Evolutionary conservation across 1,140 invertebrate species (phyloP).

Genomic region (Ladona fulva): DNA sequence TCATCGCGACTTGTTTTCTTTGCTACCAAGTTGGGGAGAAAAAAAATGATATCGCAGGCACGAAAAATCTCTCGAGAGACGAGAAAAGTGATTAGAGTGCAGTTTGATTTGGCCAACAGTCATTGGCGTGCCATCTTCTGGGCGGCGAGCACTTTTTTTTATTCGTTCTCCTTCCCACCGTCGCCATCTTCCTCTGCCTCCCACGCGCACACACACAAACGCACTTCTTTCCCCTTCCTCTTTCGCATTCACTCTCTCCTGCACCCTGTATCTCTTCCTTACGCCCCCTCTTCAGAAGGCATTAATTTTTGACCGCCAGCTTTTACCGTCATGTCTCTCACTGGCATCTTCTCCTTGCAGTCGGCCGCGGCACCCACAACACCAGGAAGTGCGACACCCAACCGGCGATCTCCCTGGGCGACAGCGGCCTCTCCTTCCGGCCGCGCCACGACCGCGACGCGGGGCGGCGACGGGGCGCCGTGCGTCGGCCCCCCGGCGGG

Average conservation of each 20-base stretch:
- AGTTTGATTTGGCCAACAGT: neutral
- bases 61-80: neutral
- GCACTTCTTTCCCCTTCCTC: neutral
- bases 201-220: neutral
- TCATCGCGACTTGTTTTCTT: neutral
- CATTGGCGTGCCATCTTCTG: neutral
- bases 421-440: conserved; percentile 40
- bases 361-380: neutral
- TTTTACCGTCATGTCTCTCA: neutral
- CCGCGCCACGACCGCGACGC: conserved; percentile 38
- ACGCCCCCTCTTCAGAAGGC: neutral
- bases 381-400: neutral
- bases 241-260: neutral
- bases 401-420: conserved; percentile 34
- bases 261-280: neutral
- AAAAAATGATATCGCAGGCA: neutral
- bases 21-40: neutral
- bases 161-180: neutral
- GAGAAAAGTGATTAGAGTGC: conserved; percentile 4
- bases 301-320: too few relatives aligned
- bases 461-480: conserved; percentile 35
- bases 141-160: neutral
- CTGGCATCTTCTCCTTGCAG: neutral
- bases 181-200: neutral
- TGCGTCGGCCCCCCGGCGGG: conserved; percentile 8